These are phyloP conservation scores for Drosophila bifasciata DNA, from an alignment of 1,140 invertebrate genomes.

Conservation along the genomic window DNA sequence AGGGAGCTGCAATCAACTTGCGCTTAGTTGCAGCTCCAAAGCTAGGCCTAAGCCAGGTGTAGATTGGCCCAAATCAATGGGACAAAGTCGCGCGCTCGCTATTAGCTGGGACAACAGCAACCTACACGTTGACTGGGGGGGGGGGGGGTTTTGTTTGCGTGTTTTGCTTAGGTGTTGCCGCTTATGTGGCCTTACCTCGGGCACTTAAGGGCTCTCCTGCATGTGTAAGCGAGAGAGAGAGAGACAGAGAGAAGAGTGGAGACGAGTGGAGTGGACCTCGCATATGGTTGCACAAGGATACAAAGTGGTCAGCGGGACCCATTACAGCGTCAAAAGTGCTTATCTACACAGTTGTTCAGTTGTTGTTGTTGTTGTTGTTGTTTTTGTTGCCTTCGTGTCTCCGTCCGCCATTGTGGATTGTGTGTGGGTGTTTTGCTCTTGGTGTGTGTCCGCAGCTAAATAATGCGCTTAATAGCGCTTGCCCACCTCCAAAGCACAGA, in stretches of 20 bases:
- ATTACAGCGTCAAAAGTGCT: constrained; percentile 68
- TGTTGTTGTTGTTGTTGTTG: constrained; percentile 26
- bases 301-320: constrained; percentile 66
- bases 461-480: constrained; percentile 78
- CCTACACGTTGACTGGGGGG: constrained; percentile 28
- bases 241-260: constrained; percentile 13
- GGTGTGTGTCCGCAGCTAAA: constrained; percentile 59
- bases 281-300: constrained; percentile 48
- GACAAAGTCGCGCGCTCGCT: constrained; percentile 61
- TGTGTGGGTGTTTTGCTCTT: constrained; percentile 40
- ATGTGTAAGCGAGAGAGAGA: constrained; percentile 45
- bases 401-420: constrained; percentile 2
- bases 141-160: constrained; percentile 64
- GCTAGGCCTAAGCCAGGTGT: background rate
- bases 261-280: constrained; percentile 7
- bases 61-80: constrained; percentile 62
- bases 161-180: constrained; percentile 77
- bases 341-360: constrained; percentile 61
- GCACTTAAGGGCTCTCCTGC: constrained; percentile 81
- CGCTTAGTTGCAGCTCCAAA: background rate
- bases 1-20: no score
- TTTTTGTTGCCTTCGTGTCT: constrained; percentile 28
- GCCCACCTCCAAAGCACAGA: constrained; percentile 50
- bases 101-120: constrained; percentile 60
- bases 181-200: constrained; percentile 73